Evolutionary conservation across 2,797 vertebrate genomes (phyloP), one percentile per base, ranked within the genome.

Genomic region (Tragelaphus oryx): DNA sequence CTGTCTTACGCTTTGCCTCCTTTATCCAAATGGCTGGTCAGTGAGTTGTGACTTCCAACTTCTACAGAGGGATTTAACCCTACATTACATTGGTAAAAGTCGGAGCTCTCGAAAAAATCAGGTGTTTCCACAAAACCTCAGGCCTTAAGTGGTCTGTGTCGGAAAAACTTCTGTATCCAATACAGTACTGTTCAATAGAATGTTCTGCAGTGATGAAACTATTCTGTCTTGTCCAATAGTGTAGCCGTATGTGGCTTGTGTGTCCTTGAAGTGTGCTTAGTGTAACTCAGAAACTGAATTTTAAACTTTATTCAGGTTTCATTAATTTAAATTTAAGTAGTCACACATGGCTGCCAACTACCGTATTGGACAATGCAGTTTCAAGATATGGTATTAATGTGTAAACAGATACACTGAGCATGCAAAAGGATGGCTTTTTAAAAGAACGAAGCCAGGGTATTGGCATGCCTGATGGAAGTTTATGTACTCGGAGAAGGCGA

Each of bases 51-150:
- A 93, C 52, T 93, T 93, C 74, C 94, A 62, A 26, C 71, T 96
- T 89, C 16, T 52, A 88, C n/a, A 87, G 37, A 93, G 37, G 37
- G 65, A 80, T 92, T 97, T 94, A 96, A 85, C 41, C 24, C 33
- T 88, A 17, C 33, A 46, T 82, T 18, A 93, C 48, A 26, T 59
- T 74, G 95, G 44, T 41, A 89, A 91, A 95, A 74, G 26, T 86
- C 26, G 90, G 95, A 96, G 57, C 50, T 14, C 22, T 91, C 75
- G 48, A 91, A 95, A 97, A 96, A 92, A 62, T 84, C 55, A 93
- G 85, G 79, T 94, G 20, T 89, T 33, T 44, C 88, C 48, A 65
- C 37, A 68, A 96, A 91, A 95, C 33, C 17, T 65, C 12, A 74
- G 48, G 52, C 68, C 71, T 94, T 91, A 37, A 90, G 83, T 89